A percentile compares a stretch with the other conserved stretches of the same genome.
Evolutionary conservation across 2,113 vertebrate species (phyloP).

Genomic region (Hirundichthys speculiger): DNA sequence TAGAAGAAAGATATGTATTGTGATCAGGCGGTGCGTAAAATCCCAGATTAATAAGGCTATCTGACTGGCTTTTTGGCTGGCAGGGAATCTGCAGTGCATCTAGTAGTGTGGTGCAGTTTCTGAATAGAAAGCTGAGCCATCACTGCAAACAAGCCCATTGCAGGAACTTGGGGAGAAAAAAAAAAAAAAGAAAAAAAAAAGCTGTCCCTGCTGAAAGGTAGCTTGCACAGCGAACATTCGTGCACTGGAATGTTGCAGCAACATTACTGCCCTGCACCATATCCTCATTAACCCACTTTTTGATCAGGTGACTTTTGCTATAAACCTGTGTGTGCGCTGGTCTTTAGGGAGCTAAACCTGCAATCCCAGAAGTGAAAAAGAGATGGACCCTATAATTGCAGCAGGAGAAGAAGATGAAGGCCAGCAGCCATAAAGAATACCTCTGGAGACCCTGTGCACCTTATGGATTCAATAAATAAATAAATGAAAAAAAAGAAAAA

Average conservation of each 20-base stretch:
- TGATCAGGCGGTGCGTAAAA: conserved; percentile 72
- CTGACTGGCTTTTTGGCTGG: conserved; percentile 51
- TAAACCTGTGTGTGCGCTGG: conserved; percentile 41
- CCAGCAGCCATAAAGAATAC: conserved; percentile 60
- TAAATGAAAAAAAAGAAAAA: conserved; percentile 58
- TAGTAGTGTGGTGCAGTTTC: conserved; percentile 70
- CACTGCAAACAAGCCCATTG: conserved; percentile 73
- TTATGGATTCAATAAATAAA: conserved; percentile 74
- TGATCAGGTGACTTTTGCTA: conserved; percentile 64
- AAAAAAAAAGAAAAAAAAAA: conserved; percentile 15
- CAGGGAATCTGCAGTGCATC: conserved; percentile 81
- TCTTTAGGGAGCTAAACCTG: conserved; percentile 61
- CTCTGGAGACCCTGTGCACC: conserved; percentile 57
- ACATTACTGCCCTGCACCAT: conserved; percentile 62
- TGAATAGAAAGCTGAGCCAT: conserved; percentile 78
- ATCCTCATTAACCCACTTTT: conserved; percentile 72
- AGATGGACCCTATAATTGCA: conserved; percentile 55
- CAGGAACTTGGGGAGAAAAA: conserved; percentile 51
- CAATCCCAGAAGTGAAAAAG: conserved; percentile 60
- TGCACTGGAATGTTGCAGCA: conserved; percentile 66
- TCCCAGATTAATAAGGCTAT: conserved; percentile 72
- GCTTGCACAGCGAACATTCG: conserved; percentile 56
- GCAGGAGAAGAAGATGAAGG: conserved; percentile 47
- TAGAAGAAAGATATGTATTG: conserved; percentile 67
- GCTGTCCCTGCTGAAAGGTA: conserved; percentile 62